Evolutionary conservation across 2,888 invertebrate species (phyloP), one percentile per base, ranked within the genome.

Genomic region (Chrysina gloriosa): DNA sequence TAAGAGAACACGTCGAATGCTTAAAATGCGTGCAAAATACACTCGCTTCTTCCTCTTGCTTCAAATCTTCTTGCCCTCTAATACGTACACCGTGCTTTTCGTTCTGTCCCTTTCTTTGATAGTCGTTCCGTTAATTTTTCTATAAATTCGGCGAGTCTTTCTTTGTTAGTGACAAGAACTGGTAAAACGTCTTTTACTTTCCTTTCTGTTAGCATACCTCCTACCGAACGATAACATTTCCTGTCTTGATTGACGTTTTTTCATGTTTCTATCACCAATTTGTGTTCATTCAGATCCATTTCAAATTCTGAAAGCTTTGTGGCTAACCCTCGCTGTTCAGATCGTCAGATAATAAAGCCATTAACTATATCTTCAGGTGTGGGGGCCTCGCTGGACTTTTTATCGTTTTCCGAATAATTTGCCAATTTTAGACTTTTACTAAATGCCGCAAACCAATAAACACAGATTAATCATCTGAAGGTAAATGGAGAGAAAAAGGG

Each of bases 221-320:
- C 97, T 72, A 98, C 91, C 87, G 97, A 89, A 78, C 97, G 89
- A 83, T 93, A 98, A 83, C 98, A 98, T 82, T 93, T 95, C 74
- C 97, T 89, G 63, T 89, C 88, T 9, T 88, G 89, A 79, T 95
- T 94, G 19, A 96, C 93, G 68, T 91, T 91, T 80, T 93, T 91
- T 70, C 98, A 85, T 9, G 97, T 96, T 78, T 97, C 97, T 75
- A 97, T 93, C 67, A 98, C 98, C 82, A 97, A 91, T 83, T 94
- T 97, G 87, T 98, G 97, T 85, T 98, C 98, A 82, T 95, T 96
- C 70, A 95, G 87, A 83, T 98, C 98, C 87, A 92, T 89, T 86
- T 97, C 96, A 77, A 98, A 86, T 85, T 98, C 97, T 0, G 94
- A 91, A 70, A 97, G 88, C 87, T 97, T 97, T 76, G 89, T 90